These are phyloP conservation scores for Amphimedon queenslandica DNA, from an alignment of 37 sponge, comb jelly and placozoan genomes.

Conservation along the genomic window DNA sequence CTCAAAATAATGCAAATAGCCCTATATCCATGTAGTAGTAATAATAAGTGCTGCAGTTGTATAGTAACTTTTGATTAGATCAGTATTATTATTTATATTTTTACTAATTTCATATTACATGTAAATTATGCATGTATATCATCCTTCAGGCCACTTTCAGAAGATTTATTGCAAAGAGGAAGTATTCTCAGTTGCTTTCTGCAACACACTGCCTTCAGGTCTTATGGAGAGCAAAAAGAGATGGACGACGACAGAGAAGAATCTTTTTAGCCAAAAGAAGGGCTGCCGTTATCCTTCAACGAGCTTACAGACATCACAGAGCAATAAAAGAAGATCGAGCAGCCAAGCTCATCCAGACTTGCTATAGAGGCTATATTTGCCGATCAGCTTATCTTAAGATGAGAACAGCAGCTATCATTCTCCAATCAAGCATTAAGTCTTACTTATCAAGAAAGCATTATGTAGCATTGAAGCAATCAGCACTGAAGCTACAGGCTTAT, in stretches of 20 bases:
- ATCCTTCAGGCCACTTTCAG: constrained; percentile 44
- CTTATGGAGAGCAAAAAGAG: not conserved
- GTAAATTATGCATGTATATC: no score
- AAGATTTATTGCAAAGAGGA: constrained; percentile 15
- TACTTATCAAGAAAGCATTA: constrained; percentile 17
- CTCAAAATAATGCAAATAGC: no score
- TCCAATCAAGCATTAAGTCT: constrained; percentile 18
- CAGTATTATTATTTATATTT: no score
- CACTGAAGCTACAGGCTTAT: constrained; percentile 9
- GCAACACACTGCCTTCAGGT: no score
- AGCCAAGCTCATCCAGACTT: not conserved
- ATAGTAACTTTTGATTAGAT: no score
- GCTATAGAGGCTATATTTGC: not conserved
- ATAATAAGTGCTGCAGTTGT: no score
- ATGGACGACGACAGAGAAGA: not conserved
- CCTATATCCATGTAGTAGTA: no score
- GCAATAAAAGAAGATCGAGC: not conserved
- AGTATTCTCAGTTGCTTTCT: no score
- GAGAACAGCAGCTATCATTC: constrained; percentile 9
- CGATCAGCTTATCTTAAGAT: not conserved
- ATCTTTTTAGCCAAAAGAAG: not conserved
- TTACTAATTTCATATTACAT: no score
- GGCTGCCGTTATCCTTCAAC: constrained; percentile 6
- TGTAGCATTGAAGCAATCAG: not conserved
- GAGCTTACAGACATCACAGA: not conserved